Evolutionary conservation across 1,140 invertebrate genomes (phyloP).

Genomic region (Drosophila kohkoa): DNA sequence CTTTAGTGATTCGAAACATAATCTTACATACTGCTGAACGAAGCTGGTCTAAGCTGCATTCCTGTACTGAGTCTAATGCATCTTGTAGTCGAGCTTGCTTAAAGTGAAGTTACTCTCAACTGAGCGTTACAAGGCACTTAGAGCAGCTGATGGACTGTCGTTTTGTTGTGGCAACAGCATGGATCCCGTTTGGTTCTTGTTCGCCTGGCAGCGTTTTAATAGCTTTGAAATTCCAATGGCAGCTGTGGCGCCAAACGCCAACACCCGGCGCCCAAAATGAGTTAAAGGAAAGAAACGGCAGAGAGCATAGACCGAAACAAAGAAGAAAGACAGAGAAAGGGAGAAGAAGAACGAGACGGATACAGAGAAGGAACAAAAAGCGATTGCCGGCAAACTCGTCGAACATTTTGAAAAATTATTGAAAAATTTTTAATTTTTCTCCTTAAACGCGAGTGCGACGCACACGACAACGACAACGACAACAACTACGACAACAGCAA

Average conservation of each 20-base stretch:
- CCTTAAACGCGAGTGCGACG: conserved; percentile 49
- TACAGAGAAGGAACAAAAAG: conserved; percentile 12
- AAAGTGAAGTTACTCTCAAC: too few species aligned
- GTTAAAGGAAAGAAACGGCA: conserved; percentile 36
- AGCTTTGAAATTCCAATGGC: conserved; percentile 83
- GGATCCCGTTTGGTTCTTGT: conserved; percentile 78
- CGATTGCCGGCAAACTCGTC: conserved; percentile 54
- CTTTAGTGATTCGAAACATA: too few species aligned
- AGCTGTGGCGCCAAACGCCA: conserved; percentile 70
- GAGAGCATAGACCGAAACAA: conserved; percentile 20
- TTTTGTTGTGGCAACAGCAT: conserved; percentile 24
- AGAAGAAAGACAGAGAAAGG: background rate
- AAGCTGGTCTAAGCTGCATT: too few species aligned
- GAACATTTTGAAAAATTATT: conserved; percentile 82
- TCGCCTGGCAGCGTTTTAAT: conserved; percentile 82
- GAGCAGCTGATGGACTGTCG: conserved; percentile 5
- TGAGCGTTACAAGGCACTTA: background rate
- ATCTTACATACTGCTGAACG: too few species aligned
- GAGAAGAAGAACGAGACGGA: background rate
- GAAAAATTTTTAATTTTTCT: conserved; percentile 80
- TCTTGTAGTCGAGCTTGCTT: too few species aligned
- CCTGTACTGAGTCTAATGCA: too few species aligned
- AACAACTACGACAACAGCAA: conserved; percentile 49
- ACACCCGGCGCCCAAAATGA: conserved; percentile 34
- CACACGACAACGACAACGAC: conserved; percentile 56